Percentiles rank a stretch among this genome's conserved stretches.
Evolutionary conservation across 2,113 vertebrate genomes (phyloP).

Genomic region (Ginglymostoma cirratum): DNA sequence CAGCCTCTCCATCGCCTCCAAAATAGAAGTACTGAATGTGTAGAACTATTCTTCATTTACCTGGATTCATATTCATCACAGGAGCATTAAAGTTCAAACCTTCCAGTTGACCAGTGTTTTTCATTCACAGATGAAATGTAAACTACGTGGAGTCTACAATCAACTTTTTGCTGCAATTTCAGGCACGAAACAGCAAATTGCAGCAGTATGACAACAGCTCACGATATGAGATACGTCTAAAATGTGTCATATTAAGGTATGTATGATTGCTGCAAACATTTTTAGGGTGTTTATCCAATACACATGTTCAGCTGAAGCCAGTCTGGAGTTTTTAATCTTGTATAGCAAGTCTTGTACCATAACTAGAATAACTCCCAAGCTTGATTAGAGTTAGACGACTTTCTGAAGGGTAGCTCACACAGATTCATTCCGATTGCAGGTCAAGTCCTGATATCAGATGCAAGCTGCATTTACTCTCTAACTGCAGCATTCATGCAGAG

Average conservation of each 20-base stretch:
- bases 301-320: not conserved
- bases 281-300: not conserved
- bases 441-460: not conserved
- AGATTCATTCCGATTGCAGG: not conserved
- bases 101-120: not conserved
- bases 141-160: not conserved
- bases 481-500: not conserved
- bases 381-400: not conserved
- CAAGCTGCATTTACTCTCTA: not conserved
- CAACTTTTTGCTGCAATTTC: not conserved
- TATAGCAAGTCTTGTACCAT: not conserved
- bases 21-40: not conserved
- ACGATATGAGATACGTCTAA: not conserved
- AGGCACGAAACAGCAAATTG: not conserved
- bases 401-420: not conserved
- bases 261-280: not conserved
- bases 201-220: not conserved
- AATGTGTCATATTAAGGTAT: not conserved
- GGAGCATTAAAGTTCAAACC: not conserved
- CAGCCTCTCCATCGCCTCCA: not conserved
- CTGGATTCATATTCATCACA: not conserved
- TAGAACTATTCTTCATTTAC: not conserved
- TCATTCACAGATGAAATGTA: not conserved
- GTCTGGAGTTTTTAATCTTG: not conserved
- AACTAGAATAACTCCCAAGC: no score